Percentiles rank a stretch among this genome's conserved stretches.
These are phyloP conservation scores for Crossoptilon crossoptilon DNA, from an alignment of 2,797 vertebrate species.

Conservation along the genomic window DNA sequence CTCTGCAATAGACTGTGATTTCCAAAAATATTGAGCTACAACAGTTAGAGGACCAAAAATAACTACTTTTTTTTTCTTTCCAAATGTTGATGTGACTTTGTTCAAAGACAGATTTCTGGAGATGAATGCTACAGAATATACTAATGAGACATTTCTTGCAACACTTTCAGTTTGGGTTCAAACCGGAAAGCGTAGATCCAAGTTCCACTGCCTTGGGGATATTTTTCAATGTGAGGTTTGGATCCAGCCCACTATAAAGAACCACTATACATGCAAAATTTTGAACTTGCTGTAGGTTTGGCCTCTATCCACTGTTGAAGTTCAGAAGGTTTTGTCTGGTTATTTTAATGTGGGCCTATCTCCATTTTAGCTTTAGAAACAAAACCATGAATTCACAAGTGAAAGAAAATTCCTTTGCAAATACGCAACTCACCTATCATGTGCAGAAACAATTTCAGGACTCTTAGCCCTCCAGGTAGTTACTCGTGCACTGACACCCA, in stretches of 20 bases:
- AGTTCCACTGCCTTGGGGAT: slow-evolving; percentile 48
- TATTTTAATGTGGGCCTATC: slow-evolving; percentile 28
- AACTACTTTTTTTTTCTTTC: slow-evolving; percentile 15
- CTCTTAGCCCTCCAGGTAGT: slow-evolving; percentile 28
- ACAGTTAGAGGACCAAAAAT: slow-evolving; percentile 51
- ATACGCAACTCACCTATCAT: background rate
- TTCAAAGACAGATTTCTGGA: slow-evolving; percentile 55
- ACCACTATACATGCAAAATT: slow-evolving; percentile 37
- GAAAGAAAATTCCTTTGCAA: slow-evolving; percentile 30
- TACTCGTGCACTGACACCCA: slow-evolving; percentile 47
- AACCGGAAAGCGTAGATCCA: slow-evolving; percentile 60
- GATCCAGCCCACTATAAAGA: slow-evolving; percentile 49
- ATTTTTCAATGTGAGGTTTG: slow-evolving; percentile 62
- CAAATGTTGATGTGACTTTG: slow-evolving; percentile 27
- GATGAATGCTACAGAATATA: background rate
- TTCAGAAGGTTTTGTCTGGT: slow-evolving; percentile 42
- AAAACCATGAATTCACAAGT: background rate
- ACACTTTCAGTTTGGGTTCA: slow-evolving; percentile 54
- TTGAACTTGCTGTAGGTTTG: slow-evolving; percentile 57
- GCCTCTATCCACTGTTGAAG: slow-evolving; percentile 41
- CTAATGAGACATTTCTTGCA: slow-evolving; percentile 65
- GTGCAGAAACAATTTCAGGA: slow-evolving; percentile 50
- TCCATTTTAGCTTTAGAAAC: slow-evolving; percentile 51
- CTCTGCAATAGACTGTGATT: background rate
- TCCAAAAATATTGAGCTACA: slow-evolving; percentile 30